A percentile compares a stretch with the other conserved stretches of the same genome.
These are phyloP conservation scores for Ceyx melanurus DNA, from an alignment of 2,113 vertebrate species.

Conservation along the genomic window DNA sequence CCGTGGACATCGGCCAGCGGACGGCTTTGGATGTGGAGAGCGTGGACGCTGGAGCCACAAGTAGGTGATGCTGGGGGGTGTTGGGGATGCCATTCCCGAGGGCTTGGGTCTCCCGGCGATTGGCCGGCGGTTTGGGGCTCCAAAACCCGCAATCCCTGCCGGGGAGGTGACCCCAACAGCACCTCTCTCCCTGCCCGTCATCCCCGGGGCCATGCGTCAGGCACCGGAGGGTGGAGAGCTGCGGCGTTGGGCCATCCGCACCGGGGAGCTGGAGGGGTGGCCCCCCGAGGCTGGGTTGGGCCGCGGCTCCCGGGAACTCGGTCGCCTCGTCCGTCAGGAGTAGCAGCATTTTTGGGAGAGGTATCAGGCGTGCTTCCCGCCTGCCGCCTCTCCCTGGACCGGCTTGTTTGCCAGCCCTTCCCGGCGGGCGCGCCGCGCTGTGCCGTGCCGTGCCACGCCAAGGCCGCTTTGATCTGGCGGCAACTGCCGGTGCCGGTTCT, in stretches of 20 bases:
- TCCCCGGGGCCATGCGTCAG: background rate
- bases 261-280: background rate
- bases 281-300: background rate
- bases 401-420: constrained; percentile 45
- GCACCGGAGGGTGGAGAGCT: background rate
- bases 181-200: background rate
- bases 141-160: fast-evolving
- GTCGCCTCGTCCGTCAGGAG: constrained; percentile 38
- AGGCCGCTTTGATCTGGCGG: constrained; percentile 25
- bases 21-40: constrained; percentile 40
- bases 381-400: background rate
- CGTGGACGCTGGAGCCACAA: constrained; percentile 57
- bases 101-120: background rate
- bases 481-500: background rate
- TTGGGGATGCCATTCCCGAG: background rate
- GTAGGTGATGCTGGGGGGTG: constrained; percentile 37
- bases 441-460: background rate
- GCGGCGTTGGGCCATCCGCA: background rate
- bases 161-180: background rate
- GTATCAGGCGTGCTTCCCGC: background rate
- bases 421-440: background rate
- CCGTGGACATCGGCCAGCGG: constrained; percentile 22
- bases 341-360: constrained; percentile 55
- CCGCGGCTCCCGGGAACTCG: constrained; percentile 2
- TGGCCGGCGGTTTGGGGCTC: background rate